Conservation (phyloP, 2,888 invertebrate genomes). For the Tipula confusa region DNA sequence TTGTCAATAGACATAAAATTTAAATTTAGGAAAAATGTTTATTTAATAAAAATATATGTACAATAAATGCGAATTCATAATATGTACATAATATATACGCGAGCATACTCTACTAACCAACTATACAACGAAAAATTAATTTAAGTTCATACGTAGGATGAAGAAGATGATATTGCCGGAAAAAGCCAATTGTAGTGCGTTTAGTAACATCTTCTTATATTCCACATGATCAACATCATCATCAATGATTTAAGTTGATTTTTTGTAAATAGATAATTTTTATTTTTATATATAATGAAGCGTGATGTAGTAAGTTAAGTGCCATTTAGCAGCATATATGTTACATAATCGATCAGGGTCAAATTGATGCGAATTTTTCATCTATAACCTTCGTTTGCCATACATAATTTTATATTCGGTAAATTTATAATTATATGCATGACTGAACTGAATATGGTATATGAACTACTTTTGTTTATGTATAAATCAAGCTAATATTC, state of each 20-base stretch:
- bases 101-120: background rate
- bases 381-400: background rate
- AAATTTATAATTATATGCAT: background rate
- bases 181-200: slow-evolving; percentile 50
- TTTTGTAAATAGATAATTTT: background rate
- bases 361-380: background rate
- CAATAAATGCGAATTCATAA: slow-evolving; percentile 25
- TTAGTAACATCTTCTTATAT: slow-evolving; percentile 38
- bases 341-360: background rate
- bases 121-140: slow-evolving; percentile 1
- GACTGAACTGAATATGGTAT: background rate
- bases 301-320: background rate
- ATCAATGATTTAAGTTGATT: background rate
- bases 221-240: slow-evolving; percentile 26
- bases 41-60: background rate
- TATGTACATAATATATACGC: background rate
- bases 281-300: too few relatives aligned
- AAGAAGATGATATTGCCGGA: slow-evolving; percentile 43
- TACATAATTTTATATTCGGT: background rate
- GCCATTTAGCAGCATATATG: background rate
- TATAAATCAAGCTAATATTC: too few relatives aligned
- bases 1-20: background rate
- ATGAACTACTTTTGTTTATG: too few relatives aligned
- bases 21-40: background rate
- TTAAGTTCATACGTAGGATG: slow-evolving; percentile 36